Evolutionary conservation across 2,888 invertebrate genomes (phyloP).

Genomic region (Fragum fragum): DNA sequence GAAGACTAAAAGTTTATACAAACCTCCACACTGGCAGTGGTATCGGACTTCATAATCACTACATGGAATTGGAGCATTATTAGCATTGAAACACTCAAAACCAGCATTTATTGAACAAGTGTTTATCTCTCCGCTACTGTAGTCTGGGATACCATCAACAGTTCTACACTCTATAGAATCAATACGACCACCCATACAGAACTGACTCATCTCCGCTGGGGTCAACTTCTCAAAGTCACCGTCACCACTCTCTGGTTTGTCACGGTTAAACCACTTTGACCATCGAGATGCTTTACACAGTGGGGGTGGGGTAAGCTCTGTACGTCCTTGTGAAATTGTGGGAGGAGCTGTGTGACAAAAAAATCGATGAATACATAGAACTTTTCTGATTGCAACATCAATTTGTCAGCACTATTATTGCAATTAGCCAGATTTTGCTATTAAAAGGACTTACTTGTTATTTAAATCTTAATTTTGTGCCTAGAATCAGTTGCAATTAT

Average conservation of each 20-base stretch:
- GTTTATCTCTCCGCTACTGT: conserved; percentile 86
- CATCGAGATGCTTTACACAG: conserved; percentile 17
- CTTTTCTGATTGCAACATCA: too few species aligned
- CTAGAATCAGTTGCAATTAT: too few species aligned
- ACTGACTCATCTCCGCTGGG: conserved; percentile 61
- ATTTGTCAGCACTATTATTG: too few species aligned
- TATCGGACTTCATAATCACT: conserved; percentile 84
- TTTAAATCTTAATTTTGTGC: too few species aligned
- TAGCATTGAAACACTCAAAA: conserved; percentile 89
- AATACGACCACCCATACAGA: conserved; percentile 79
- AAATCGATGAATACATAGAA: too few species aligned
- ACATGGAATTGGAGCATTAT: conserved; percentile 76
- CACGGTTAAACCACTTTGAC: conserved; percentile 75
- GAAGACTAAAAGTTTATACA: too few species aligned
- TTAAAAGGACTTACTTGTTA: too few species aligned
- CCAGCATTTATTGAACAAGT: conserved; percentile 89
- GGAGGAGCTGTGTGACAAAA: conserved; percentile 1
- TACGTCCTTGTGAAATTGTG: conserved; percentile 2
- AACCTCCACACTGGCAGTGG: conserved; percentile 73
- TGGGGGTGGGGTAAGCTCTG: conserved; percentile 5
- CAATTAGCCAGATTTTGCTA: too few species aligned
- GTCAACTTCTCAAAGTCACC: conserved; percentile 78
- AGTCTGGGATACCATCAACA: conserved; percentile 70
- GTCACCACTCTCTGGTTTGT: conserved; percentile 65
- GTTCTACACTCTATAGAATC: conserved; percentile 81